phyloP scores from a whole-genome alignment of 2,888 invertebrate species.

The Agrenia bidenticulata region DNA sequence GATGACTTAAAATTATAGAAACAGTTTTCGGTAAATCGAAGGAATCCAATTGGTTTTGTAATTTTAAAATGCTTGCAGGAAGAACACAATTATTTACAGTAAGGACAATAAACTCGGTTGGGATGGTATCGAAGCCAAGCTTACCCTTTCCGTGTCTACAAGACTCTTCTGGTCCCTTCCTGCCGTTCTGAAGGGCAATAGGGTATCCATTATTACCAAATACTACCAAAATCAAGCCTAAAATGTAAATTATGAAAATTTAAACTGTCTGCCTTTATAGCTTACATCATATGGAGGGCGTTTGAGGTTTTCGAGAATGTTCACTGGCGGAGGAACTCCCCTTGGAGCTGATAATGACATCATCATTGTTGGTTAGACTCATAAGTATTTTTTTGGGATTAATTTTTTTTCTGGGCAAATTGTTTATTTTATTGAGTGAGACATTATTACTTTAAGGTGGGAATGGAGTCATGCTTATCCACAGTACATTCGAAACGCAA shows the following conservation, averaged over 20 bases:
- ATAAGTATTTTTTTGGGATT: too few species aligned
- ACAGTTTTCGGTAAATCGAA: too few species aligned
- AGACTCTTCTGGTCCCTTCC: slow-evolving; percentile 41
- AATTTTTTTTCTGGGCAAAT: too few species aligned
- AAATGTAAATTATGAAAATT: neutral
- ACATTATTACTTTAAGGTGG: too few species aligned
- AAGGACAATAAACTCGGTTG: slow-evolving; percentile 12
- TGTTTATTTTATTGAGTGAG: too few species aligned
- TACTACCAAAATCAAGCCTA: neutral
- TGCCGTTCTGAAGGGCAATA: slow-evolving; percentile 35
- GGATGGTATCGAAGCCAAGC: slow-evolving; percentile 24
- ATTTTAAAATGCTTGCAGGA: slow-evolving; percentile 7
- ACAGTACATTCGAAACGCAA: slow-evolving; percentile 37
- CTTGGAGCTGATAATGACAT: slow-evolving; percentile 42
- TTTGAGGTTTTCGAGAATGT: slow-evolving; percentile 34
- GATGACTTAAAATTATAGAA: slow-evolving; percentile 3
- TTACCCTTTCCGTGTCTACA: neutral
- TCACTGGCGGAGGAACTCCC: slow-evolving; percentile 28
- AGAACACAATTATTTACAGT: slow-evolving; percentile 25
- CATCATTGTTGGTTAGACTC: slow-evolving; percentile 44
- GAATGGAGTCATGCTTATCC: slow-evolving; percentile 40
- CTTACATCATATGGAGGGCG: slow-evolving; percentile 44
- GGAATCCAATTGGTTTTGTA: neutral
- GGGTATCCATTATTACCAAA: slow-evolving; percentile 20
- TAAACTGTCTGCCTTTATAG: slow-evolving; percentile 19